Conservation (phyloP, 1,140 invertebrate genomes). For the Ooceraea biroi region DNA sequence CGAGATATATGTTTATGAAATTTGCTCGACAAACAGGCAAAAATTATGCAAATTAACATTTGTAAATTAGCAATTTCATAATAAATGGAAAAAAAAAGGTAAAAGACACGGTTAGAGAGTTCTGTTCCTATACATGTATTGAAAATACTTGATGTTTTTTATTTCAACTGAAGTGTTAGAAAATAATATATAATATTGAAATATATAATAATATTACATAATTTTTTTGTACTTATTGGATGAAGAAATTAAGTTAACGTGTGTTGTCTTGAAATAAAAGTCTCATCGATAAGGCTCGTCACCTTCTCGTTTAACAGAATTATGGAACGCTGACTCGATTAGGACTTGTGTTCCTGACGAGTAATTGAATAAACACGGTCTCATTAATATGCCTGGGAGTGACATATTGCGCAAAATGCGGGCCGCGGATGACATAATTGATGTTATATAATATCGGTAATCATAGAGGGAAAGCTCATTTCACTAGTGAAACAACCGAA, state of each 20-base stretch:
- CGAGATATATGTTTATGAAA: not conserved
- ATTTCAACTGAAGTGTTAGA: not conserved
- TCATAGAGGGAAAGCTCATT: slow-evolving; percentile 35
- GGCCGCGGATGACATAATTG: slow-evolving; percentile 43
- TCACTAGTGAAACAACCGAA: slow-evolving; percentile 29
- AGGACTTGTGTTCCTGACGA: slow-evolving; percentile 28
- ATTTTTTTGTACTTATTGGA: not conserved
- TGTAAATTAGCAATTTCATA: not conserved
- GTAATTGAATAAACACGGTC: slow-evolving; percentile 41
- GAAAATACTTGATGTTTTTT: not conserved
- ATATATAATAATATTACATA: not conserved
- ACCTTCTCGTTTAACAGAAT: not conserved
- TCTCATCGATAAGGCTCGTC: slow-evolving; percentile 9
- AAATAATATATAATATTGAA: not conserved
- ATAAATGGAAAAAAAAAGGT: not conserved
- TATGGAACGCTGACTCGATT: slow-evolving; percentile 13
- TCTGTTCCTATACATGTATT: not conserved
- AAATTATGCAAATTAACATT: not conserved
- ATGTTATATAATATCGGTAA: slow-evolving; percentile 53
- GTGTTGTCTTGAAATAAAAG: not conserved
- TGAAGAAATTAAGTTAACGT: not conserved
- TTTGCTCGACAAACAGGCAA: slow-evolving; percentile 1
- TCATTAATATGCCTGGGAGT: slow-evolving; percentile 47
- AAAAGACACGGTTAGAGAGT: not conserved
- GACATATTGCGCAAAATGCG: slow-evolving; percentile 46